Base-by-base conservation (phyloP, 2,888 invertebrate species). In the Stegana nigrithorax region DNA sequence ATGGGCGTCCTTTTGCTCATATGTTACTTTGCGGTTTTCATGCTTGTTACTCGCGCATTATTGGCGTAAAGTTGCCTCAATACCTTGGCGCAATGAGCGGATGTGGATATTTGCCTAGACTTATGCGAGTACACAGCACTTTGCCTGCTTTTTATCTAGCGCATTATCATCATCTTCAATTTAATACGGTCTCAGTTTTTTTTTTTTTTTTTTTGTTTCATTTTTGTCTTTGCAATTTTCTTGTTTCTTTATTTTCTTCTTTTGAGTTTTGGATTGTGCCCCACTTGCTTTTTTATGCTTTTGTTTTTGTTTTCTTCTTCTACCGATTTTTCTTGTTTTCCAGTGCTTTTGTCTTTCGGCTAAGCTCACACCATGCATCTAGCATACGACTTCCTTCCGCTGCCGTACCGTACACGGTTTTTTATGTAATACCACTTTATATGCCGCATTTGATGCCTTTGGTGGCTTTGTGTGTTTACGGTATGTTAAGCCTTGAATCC, bases 371-470 rank as follows among this genome's bases (percentile, higher is more conserved):
- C n/a, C n/a, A n/a, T n/a, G n/a, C n/a, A n/a, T n/a, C n/a, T n/a
- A n/a, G n/a, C n/a, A n/a, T n/a, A n/a, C n/a, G n/a, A n/a, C n/a
- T n/a, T 47, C 4, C 10, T 21, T 10, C 5, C 21, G 19, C 21
- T 6, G 14, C 10, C 5, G 19, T 23, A 21, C 3, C 23, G 7
- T 2, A 10, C 42, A n/a, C 14, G 4, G 4, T 42, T 42, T 42
- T 73, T 69, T 65, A 73, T 72, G 73, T 81, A 81, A 81, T 81
- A 73, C 73, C 73, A 77, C 78, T 81, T 81, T 81, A 81, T 81
- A 74, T 81, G 82, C 80, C 82, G 72, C 81, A 81, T 71, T 81
- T 78, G 78, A 78, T 81, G 81, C 74, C 78, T 79, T 80, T 75
- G 78, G 75, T 78, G 75, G 75, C 75, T 78, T 50, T 77, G 75